These are phyloP conservation scores for Atlantisia rogersi DNA, from an alignment of 2,113 vertebrate genomes.

Conservation along the genomic window DNA sequence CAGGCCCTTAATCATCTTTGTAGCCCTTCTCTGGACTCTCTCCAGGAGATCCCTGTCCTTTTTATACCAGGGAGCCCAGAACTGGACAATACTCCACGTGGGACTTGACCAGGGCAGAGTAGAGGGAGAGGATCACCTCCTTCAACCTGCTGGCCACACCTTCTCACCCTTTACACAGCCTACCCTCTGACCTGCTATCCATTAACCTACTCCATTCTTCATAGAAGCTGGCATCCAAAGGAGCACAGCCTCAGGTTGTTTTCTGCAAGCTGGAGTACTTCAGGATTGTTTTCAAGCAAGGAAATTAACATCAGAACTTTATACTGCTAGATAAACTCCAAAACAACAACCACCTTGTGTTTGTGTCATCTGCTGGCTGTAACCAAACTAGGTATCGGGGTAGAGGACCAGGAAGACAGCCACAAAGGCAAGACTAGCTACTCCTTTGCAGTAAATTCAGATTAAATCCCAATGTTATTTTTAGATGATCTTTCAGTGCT, in stretches of 20 bases:
- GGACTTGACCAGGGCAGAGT: too few relatives aligned
- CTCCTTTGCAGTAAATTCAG: background rate
- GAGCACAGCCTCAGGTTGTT: background rate
- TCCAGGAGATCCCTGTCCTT: too few relatives aligned
- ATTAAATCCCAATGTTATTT: background rate
- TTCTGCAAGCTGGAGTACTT: too few relatives aligned
- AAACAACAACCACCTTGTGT: background rate
- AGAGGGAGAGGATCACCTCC: too few relatives aligned
- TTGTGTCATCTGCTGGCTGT: background rate
- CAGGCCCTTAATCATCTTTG: too few relatives aligned
- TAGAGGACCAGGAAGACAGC: background rate
- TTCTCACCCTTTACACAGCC: background rate
- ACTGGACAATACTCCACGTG: too few relatives aligned
- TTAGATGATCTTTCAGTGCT: background rate
- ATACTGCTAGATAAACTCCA: background rate
- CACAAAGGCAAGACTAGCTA: background rate
- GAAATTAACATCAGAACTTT: background rate
- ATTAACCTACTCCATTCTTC: background rate
- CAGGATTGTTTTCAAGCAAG: background rate
- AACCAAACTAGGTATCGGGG: background rate
- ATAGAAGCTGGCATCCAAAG: background rate
- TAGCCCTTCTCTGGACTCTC: too few relatives aligned
- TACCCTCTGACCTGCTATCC: background rate
- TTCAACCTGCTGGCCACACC: too few relatives aligned
- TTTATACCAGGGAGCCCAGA: too few relatives aligned